Evolutionary conservation across 1,140 invertebrate genomes (phyloP).

Genomic region (Latrodectus geometricus): DNA sequence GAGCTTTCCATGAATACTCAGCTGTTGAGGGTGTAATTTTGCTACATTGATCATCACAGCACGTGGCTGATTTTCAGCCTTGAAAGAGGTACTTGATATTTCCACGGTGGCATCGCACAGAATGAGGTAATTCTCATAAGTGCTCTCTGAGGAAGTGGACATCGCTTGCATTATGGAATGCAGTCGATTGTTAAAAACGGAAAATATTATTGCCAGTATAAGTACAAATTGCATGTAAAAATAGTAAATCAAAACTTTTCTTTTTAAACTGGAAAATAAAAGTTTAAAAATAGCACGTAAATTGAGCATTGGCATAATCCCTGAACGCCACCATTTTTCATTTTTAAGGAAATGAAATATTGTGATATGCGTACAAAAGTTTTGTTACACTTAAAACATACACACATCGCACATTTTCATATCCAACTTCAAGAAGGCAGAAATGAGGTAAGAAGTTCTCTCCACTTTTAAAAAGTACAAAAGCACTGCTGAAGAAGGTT

Average conservation of each 20-base stretch:
- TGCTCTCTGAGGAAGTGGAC: slow-evolving; percentile 25
- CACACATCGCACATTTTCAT: slow-evolving; percentile 3
- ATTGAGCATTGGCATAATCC: slow-evolving; percentile 54
- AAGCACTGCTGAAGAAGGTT: neutral
- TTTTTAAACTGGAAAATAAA: no score
- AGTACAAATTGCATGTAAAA: no score
- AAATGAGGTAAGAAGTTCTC: slow-evolving; percentile 56
- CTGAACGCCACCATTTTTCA: slow-evolving; percentile 18
- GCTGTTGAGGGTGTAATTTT: slow-evolving; percentile 7
- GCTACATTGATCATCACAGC: neutral
- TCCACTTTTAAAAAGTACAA: neutral
- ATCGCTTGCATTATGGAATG: neutral
- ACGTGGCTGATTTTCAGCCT: neutral
- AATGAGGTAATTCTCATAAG: slow-evolving; percentile 51
- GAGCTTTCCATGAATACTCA: slow-evolving; percentile 46
- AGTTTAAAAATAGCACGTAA: neutral
- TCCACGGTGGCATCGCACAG: slow-evolving; percentile 15
- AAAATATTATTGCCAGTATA: no score
- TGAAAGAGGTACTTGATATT: slow-evolving; percentile 10
- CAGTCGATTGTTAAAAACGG: neutral
- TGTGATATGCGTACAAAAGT: slow-evolving; percentile 20
- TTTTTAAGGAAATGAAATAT: slow-evolving; percentile 18
- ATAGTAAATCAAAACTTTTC: no score
- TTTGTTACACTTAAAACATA: neutral
- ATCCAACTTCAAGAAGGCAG: slow-evolving; percentile 39